Conservation (phyloP, 1,140 invertebrate species). For the Brachionus paranguensis region DNA sequence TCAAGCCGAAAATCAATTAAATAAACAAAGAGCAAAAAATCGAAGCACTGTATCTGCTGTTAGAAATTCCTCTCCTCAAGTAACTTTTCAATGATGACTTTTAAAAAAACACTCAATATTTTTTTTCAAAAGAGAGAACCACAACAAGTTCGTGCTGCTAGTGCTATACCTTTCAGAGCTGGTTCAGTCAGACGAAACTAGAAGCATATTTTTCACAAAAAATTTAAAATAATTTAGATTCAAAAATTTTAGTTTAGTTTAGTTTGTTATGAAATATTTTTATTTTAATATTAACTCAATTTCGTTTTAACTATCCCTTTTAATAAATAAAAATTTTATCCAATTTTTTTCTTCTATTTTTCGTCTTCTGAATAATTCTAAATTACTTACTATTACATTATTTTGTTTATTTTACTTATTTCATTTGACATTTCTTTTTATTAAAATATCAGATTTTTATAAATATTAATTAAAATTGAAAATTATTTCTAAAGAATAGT, state of each 20-base stretch:
- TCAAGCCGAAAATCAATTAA: conserved; percentile 89
- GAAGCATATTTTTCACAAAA: background rate
- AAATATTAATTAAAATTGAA: too few relatives aligned
- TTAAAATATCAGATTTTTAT: too few relatives aligned
- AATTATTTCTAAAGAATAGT: too few relatives aligned
- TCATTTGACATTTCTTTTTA: too few relatives aligned
- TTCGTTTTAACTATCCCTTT: background rate
- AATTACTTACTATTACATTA: background rate
- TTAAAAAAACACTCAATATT: background rate
- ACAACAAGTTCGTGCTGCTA: conserved; percentile 12
- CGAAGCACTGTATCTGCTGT: conserved; percentile 65
- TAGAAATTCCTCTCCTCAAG: background rate
- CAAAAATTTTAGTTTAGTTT: background rate
- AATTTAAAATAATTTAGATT: too few relatives aligned
- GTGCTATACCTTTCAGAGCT: background rate
- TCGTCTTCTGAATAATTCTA: background rate
- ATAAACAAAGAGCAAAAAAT: conserved; percentile 91
- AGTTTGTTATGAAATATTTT: background rate
- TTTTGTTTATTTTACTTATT: too few relatives aligned
- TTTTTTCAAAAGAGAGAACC: background rate
- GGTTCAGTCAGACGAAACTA: conserved; percentile 1
- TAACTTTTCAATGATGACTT: background rate
- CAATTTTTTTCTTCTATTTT: background rate
- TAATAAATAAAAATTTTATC: background rate
- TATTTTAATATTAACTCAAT: background rate